Evolutionary conservation across 2,113 vertebrate genomes (phyloP).

Genomic region (Dromiciops gliroides): DNA sequence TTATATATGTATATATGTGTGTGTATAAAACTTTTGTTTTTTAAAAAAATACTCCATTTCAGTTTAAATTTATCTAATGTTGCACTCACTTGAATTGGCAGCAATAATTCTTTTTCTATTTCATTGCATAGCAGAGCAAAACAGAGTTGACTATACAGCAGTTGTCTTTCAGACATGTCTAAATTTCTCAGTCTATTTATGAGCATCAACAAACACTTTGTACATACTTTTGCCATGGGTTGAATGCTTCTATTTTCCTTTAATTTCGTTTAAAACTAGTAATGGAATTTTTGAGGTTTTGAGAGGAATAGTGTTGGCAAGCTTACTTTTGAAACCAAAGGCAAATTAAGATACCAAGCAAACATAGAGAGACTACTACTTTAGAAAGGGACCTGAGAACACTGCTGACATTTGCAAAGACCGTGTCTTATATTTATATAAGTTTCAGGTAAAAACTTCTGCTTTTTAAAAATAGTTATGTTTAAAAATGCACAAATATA

Average conservation of each 20-base stretch:
- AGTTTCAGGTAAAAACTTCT: slow-evolving; percentile 68
- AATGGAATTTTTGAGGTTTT: slow-evolving; percentile 87
- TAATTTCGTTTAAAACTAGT: slow-evolving; percentile 86
- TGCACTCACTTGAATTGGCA: slow-evolving; percentile 57
- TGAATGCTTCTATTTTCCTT: slow-evolving; percentile 85
- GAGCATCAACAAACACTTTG: slow-evolving; percentile 84
- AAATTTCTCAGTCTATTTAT: slow-evolving; percentile 83
- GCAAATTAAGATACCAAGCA: slow-evolving; percentile 84
- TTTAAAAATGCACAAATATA: slow-evolving; percentile 67
- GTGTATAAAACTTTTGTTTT: slow-evolving; percentile 50
- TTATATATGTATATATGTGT: not conserved
- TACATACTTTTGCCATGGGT: slow-evolving; percentile 77
- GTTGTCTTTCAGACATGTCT: slow-evolving; percentile 78
- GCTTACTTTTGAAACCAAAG: slow-evolving; percentile 81
- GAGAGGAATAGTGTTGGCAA: slow-evolving; percentile 84
- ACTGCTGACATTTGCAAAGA: slow-evolving; percentile 75
- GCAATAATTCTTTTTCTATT: slow-evolving; percentile 72
- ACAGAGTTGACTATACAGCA: slow-evolving; percentile 71
- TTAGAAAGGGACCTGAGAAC: slow-evolving; percentile 76
- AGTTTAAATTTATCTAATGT: slow-evolving; percentile 29
- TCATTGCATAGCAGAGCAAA: slow-evolving; percentile 62
- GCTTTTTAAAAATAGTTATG: slow-evolving; percentile 65
- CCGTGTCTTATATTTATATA: slow-evolving; percentile 72
- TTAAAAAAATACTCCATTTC: slow-evolving; percentile 20
- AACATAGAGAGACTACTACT: slow-evolving; percentile 79